phyloP scores from a whole-genome alignment of 2,888 invertebrate genomes.

The Eristalinus aeneus region DNA sequence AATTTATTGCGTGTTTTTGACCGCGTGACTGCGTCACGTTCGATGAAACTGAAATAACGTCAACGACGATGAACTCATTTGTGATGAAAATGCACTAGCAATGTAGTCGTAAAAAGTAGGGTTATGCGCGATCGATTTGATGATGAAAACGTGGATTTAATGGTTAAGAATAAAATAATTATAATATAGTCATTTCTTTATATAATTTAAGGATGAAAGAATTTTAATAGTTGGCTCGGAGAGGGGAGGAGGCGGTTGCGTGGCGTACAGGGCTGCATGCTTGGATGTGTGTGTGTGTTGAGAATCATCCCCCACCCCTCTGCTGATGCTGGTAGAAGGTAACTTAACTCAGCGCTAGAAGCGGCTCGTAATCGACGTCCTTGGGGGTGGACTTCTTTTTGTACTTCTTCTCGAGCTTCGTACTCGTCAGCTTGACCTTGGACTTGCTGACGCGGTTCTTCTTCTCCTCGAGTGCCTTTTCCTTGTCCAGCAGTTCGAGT shows the following conservation, averaged over 20 bases:
- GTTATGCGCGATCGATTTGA: conserved; percentile 42
- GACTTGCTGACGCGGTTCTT: conserved; percentile 81
- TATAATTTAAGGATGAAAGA: conserved; percentile 56
- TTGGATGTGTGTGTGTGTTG: conserved; percentile 1
- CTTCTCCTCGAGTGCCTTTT: conserved; percentile 79
- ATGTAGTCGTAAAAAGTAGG: conserved; percentile 40
- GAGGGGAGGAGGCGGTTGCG: background rate
- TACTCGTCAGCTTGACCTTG: conserved; percentile 85
- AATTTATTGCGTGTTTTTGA: background rate
- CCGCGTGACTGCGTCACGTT: conserved; percentile 4
- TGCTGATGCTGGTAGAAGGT: background rate
- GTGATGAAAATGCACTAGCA: conserved; percentile 43
- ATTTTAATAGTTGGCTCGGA: background rate
- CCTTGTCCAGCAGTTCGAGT: conserved; percentile 86
- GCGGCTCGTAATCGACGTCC: conserved; percentile 79
- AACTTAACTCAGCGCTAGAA: conserved; percentile 80
- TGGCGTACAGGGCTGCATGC: background rate
- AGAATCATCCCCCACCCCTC: conserved; percentile 26
- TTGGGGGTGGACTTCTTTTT: conserved; percentile 79
- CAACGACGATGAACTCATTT: conserved; percentile 32
- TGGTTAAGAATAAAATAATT: conserved; percentile 60
- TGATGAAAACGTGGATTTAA: conserved; percentile 44
- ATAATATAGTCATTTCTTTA: conserved; percentile 58
- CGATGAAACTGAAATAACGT: conserved; percentile 21
- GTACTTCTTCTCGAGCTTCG: conserved; percentile 82